A percentile compares a stretch with the other conserved stretches of the same genome.
Conservation (phyloP, 2,797 vertebrate genomes). For the Myiotriccus ornatus region DNA sequence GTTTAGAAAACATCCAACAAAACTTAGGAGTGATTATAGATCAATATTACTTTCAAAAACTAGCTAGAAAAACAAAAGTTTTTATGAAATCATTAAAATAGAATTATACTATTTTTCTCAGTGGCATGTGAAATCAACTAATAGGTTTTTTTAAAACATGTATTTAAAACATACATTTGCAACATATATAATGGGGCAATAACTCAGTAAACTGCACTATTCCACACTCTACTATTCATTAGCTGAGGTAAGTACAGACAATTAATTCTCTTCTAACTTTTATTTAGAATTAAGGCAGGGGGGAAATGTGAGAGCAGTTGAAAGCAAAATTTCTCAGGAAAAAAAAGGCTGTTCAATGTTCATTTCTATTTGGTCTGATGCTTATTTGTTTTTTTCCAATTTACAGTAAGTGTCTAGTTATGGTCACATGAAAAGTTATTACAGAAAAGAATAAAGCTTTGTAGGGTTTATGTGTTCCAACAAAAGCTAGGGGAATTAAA, state of each 20-base stretch:
- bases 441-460: constrained; percentile 35
- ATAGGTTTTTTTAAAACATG: not conserved
- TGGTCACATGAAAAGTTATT: constrained; percentile 22
- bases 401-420: constrained; percentile 9
- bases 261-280: not conserved
- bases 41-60: not conserved
- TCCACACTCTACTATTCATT: not conserved
- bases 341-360: not conserved
- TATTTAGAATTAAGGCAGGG: not conserved
- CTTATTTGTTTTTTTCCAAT: constrained; percentile 3
- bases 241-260: not conserved
- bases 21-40: not conserved
- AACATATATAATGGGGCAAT: not conserved
- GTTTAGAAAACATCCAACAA: not conserved
- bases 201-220: not conserved
- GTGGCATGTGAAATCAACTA: not conserved
- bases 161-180: not conserved
- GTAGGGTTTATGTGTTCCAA: constrained; percentile 12
- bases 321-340: constrained; percentile 33
- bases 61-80: not conserved
- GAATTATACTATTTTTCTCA: not conserved
- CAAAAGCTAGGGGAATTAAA: constrained; percentile 9
- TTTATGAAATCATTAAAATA: not conserved
- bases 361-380: constrained; percentile 21
- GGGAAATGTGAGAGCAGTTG: not conserved